phyloP scores from a whole-genome alignment of 2,113 vertebrate genomes.

The Axis porcinus region DNA sequence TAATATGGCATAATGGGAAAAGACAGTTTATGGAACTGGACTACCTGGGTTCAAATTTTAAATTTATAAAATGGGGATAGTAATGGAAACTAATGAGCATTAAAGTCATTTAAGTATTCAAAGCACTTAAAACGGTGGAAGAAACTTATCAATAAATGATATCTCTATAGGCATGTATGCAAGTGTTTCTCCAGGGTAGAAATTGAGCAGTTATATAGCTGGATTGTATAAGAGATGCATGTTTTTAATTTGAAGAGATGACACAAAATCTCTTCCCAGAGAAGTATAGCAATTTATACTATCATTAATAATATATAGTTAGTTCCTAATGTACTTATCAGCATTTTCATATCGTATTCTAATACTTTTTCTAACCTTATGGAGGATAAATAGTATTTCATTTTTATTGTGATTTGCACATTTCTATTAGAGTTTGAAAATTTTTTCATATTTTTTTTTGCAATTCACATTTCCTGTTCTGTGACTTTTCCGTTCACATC shows the following conservation, averaged over 20 bases:
- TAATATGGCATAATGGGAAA: neutral
- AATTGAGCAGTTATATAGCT: neutral
- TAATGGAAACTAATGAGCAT: neutral
- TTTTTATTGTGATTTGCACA: neutral
- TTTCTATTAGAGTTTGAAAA: neutral
- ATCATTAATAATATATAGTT: neutral
- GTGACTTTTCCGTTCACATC: neutral
- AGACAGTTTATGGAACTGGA: neutral
- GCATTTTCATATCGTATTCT: neutral
- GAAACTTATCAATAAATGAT: neutral
- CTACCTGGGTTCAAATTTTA: neutral
- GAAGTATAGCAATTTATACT: neutral
- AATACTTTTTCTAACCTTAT: neutral
- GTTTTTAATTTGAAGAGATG: conserved; percentile 19
- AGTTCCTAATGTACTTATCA: neutral
- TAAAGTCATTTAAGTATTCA: neutral
- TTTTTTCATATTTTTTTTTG: neutral
- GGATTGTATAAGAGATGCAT: neutral
- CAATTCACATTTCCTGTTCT: neutral
- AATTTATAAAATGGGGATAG: neutral
- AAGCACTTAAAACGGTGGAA: neutral
- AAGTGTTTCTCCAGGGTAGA: neutral
- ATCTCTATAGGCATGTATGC: neutral
- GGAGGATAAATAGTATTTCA: neutral
- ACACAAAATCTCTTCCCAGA: neutral